These are phyloP conservation scores for Myodes glareolus DNA, from an alignment of 2,113 vertebrate genomes.

Conservation along the genomic window DNA sequence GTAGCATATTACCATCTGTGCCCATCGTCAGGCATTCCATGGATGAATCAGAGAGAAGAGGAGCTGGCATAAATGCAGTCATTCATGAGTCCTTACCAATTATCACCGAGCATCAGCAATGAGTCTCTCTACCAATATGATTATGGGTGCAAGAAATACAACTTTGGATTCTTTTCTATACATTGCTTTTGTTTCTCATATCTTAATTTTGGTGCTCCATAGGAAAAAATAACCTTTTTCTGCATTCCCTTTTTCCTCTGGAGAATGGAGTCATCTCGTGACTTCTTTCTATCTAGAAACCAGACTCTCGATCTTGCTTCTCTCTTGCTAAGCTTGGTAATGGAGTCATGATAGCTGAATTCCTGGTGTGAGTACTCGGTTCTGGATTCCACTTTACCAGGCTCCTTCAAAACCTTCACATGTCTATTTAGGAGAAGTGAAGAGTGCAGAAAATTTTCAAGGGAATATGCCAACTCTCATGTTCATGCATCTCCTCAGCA, in stretches of 20 bases:
- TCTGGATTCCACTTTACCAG: not conserved
- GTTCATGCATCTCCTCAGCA: not conserved
- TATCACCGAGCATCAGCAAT: not conserved
- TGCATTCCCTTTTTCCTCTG: not conserved
- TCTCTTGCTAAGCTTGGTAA: too few relatives aligned
- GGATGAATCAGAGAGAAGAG: not conserved
- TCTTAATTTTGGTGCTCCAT: not conserved
- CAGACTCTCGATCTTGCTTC: not conserved
- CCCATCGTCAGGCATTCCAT: not conserved
- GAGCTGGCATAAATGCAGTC: not conserved
- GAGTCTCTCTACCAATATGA: not conserved
- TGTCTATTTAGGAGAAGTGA: not conserved
- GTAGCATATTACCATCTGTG: too few relatives aligned
- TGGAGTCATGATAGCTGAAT: too few relatives aligned
- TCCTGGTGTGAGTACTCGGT: too few relatives aligned
- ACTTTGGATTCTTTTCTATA: not conserved
- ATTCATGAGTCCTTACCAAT: not conserved
- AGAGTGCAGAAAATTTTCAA: not conserved
- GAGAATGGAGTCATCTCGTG: not conserved
- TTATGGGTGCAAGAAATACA: not conserved
- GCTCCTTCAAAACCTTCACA: not conserved
- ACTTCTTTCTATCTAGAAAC: not conserved
- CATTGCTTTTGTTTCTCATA: not conserved
- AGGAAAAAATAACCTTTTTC: not conserved
- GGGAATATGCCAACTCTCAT: rapidly evolving